These are phyloP conservation scores for Hylaeus anthracinus DNA, from an alignment of 1,140 invertebrate genomes.

Conservation along the genomic window DNA sequence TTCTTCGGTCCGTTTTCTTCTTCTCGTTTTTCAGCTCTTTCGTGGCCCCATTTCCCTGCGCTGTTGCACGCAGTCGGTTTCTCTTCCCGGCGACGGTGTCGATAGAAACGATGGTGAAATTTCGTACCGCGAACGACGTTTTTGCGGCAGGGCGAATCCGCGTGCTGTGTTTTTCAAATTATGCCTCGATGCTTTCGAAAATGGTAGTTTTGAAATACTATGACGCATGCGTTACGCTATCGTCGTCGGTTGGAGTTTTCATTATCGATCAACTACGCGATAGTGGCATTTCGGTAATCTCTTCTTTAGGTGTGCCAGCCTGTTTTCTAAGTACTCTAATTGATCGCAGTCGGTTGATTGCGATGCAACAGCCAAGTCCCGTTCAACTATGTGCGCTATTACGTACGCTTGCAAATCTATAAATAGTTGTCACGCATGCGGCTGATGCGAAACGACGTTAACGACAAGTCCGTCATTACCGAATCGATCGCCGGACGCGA, in stretches of 20 bases:
- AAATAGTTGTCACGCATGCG: conserved; percentile 13
- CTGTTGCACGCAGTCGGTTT: background rate
- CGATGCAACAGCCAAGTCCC: background rate
- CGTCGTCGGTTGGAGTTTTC: too few species aligned
- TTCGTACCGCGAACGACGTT: background rate
- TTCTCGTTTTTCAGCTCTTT: background rate
- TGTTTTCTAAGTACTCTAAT: background rate
- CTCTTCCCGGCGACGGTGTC: background rate
- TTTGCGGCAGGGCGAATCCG: too few species aligned
- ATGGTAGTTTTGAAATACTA: too few species aligned
- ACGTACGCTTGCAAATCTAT: conserved; percentile 16
- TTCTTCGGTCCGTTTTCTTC: background rate
- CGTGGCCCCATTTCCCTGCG: too few species aligned
- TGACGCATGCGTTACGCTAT: too few species aligned
- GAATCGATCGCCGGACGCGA: background rate
- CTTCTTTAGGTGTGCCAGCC: background rate
- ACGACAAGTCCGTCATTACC: background rate
- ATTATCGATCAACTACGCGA: too few species aligned
- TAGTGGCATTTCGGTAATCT: background rate
- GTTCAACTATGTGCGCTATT: conserved; percentile 1
- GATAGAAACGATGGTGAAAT: background rate
- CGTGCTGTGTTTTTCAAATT: too few species aligned
- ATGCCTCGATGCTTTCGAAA: too few species aligned
- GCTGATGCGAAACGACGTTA: background rate
- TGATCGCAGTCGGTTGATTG: background rate